Base-by-base conservation (phyloP, 2,113 vertebrate genomes). In the Aspidoscelis tigris region DNA sequence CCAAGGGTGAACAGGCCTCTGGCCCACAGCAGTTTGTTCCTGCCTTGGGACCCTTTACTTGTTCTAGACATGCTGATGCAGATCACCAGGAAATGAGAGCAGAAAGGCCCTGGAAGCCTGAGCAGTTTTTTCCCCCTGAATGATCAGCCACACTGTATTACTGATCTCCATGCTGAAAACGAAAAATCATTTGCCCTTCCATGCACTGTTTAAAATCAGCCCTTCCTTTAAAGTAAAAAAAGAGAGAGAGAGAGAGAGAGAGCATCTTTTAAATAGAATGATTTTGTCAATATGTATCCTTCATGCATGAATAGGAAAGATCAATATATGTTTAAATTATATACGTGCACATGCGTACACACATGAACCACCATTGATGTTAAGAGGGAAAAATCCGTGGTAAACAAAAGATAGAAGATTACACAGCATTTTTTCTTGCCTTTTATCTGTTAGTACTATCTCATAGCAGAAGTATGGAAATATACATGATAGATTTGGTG, bases 161-260 rank as follows among this genome's bases (percentile, higher is more conserved):
- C 89, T 88, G 84, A 87, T 84, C 78, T 93, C 92, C 86, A 85
- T 41, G 71, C 74, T 68, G 66, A 44, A 76, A 87, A 87, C 44
- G 82, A 69, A 65, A 0, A 83, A 68, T 79, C 69, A 80, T 91
- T 88, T 58, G 87, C 82, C 65, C 80, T 44, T 82, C 55, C 65
- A 85, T 86, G 16, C 41, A 91, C 82, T 84, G 66, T 0, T 72
- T 90, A 43, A 74, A 79, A 55, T 4, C 53, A 12, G 3, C 11
- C 61, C 84, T 83, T 50, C 53, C n/a, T 80, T 92, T 86, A 39
- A 47, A 71, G 6, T 12, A 26, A 78, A 78, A 68, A 76, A 41
- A 47, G 65, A 12, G 76, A 90, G 53, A 82, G 33, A 33, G 18
- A 61, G 4, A 61, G 18, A 16, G 14, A 16, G 58, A 16, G 18